Base-by-base conservation (phyloP, 2,888 invertebrate species). In the Busseola fusca region DNA sequence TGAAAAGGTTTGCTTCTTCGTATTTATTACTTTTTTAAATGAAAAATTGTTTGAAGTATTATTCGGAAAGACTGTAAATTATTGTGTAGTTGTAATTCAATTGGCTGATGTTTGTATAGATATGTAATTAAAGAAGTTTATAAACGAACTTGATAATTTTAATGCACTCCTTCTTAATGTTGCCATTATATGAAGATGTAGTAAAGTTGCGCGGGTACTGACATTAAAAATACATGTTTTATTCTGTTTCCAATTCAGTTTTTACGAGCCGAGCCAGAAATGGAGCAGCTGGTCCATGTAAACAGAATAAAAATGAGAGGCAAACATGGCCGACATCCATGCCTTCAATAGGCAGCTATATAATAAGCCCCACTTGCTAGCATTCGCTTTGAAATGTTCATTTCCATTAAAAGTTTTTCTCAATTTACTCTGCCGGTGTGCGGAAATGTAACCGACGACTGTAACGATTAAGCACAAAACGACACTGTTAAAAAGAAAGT, bases 61-160 rank as follows among this genome's bases (percentile, higher is more conserved):
- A 94, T 92, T 95, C 92, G 91, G 93, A 93, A 95, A 95, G 95
- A 95, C 95, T 95, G 95, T 95, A 95, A 93, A 93, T 93, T 94
- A 94, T 93, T 94, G 92, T 93, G 94, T 95, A 94, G 94, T 91
- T 92, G 89, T 93, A 92, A 92, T 92, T 90, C 88, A 88, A 94
- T 92, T 91, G 93, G 93, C 94, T 93, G 93, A 94, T 93, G 93
- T 95, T 94, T 94, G 94, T 94, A 95, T 95, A 95, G 94, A 89
- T 90, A 92, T 90, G 91, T 93, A 93, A 95, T 93, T 94, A 95
- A 95, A 94, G 89, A 93, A 91, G 91, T 95, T 94, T 94, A 93
- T 92, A 93, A 94, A 92, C 88, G 90, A 90, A 83, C 81, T 66
- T 78, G 72, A 81, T 85, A 76, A 85, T 88, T 87, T 82, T 76